Evolutionary conservation across 2,797 vertebrate species (phyloP).

Genomic region (Danio kyathit): DNA sequence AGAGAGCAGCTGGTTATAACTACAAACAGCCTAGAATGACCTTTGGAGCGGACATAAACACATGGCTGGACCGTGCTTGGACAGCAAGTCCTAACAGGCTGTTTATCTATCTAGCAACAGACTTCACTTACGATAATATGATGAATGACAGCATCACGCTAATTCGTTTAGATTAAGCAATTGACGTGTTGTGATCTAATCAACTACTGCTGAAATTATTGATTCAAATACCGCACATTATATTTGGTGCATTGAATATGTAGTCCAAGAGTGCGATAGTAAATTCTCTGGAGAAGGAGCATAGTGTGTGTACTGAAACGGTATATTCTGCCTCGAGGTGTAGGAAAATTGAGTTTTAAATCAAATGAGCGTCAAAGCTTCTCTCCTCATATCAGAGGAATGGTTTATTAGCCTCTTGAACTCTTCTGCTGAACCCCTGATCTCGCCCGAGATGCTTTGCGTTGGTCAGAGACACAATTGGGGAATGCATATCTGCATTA

Average conservation of each 20-base stretch:
- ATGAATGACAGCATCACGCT: neutral
- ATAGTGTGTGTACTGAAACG: neutral
- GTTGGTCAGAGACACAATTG: constrained; percentile 41
- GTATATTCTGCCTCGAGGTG: constrained; percentile 26
- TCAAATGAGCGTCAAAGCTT: constrained; percentile 43
- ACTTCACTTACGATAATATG: neutral
- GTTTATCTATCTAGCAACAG: neutral
- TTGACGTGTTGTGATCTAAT: constrained; percentile 6
- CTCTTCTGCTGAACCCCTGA: constrained; percentile 34
- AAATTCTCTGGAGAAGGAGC: constrained; percentile 15
- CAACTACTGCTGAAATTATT: neutral
- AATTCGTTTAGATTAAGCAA: constrained; percentile 4
- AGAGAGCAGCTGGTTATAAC: constrained; percentile 41
- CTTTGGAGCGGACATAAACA: constrained; percentile 40
- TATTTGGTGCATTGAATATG: constrained; percentile 1
- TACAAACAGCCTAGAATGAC: constrained; percentile 48
- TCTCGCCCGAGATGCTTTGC: constrained; percentile 22
- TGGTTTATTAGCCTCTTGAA: constrained; percentile 56
- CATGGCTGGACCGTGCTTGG: neutral
- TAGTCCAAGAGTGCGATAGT: neutral
- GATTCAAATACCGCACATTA: neutral
- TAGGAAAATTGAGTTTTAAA: constrained; percentile 49
- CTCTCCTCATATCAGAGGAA: constrained; percentile 16
- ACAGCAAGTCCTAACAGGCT: constrained; percentile 10
- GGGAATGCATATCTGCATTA: constrained; percentile 39